These are phyloP conservation scores for Dicentrarchus labrax DNA, from an alignment of 2,113 vertebrate genomes.

Conservation along the genomic window DNA sequence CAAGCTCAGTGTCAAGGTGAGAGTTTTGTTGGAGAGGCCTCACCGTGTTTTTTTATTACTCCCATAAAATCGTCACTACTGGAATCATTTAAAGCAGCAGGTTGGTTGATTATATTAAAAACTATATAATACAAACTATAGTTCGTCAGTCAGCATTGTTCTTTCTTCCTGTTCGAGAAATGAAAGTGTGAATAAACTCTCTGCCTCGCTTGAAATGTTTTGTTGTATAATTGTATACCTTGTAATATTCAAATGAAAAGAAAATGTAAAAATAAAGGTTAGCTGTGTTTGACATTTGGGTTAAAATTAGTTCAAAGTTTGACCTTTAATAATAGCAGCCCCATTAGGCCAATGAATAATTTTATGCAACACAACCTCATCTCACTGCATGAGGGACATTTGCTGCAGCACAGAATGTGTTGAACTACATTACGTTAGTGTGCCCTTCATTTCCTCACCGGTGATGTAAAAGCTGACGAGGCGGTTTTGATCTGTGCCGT, in stretches of 20 bases:
- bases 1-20: conserved; percentile 42
- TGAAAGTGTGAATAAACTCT: not conserved
- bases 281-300: conserved; percentile 35
- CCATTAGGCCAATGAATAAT: conserved; percentile 23
- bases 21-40: conserved; percentile 22
- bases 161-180: not conserved
- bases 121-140: not conserved
- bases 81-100: not conserved
- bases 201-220: not conserved
- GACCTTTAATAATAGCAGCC: conserved; percentile 52
- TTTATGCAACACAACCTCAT: conserved; percentile 28
- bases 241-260: conserved; percentile 9
- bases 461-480: conserved; percentile 97
- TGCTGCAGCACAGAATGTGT: conserved; percentile 7
- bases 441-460: conserved; percentile 78
- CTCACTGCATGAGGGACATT: conserved; percentile 10
- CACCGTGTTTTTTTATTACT: conserved; percentile 22
- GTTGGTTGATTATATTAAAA: not conserved
- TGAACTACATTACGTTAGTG: not conserved
- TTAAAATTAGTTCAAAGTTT: conserved; percentile 44
- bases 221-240: not conserved
- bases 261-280: conserved; percentile 26
- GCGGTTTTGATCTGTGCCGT: conserved; percentile 91
- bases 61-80: not conserved
- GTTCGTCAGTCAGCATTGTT: not conserved